Conservation (phyloP, 2,113 vertebrate genomes). For the Oxyruncus cristatus region DNA sequence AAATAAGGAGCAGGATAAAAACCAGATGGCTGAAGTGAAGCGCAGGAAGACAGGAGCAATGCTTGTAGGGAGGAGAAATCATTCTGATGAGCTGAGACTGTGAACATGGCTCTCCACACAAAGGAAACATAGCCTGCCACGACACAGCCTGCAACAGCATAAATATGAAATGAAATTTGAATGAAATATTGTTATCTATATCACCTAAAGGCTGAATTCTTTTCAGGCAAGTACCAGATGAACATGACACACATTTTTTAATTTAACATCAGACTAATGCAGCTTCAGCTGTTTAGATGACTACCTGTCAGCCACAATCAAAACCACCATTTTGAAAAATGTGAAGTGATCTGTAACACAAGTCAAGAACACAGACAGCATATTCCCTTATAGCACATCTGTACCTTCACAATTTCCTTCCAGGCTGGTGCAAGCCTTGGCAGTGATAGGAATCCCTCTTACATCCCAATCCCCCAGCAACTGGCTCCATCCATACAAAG, state of each 20-base stretch:
- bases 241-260: background rate
- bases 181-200: background rate
- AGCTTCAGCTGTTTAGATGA: slow-evolving; percentile 25
- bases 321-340: background rate
- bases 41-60: background rate
- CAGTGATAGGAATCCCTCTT: background rate
- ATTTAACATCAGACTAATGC: slow-evolving; percentile 3
- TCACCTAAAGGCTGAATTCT: slow-evolving; percentile 42
- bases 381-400: background rate
- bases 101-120: slow-evolving; percentile 26
- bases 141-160: background rate
- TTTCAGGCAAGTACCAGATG: background rate
- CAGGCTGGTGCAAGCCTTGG: background rate
- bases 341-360: background rate
- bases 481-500: background rate
- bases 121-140: background rate
- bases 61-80: slow-evolving; percentile 48
- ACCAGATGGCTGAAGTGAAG: slow-evolving; percentile 65
- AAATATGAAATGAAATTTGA: background rate
- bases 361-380: background rate
- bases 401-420: background rate
- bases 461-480: background rate
- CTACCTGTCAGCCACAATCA: slow-evolving; percentile 39
- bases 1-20: slow-evolving; percentile 64
- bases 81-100: slow-evolving; percentile 39